Evolutionary conservation across 2,113 vertebrate species (phyloP).

Genomic region (Sarotherodon lohbergeri): DNA sequence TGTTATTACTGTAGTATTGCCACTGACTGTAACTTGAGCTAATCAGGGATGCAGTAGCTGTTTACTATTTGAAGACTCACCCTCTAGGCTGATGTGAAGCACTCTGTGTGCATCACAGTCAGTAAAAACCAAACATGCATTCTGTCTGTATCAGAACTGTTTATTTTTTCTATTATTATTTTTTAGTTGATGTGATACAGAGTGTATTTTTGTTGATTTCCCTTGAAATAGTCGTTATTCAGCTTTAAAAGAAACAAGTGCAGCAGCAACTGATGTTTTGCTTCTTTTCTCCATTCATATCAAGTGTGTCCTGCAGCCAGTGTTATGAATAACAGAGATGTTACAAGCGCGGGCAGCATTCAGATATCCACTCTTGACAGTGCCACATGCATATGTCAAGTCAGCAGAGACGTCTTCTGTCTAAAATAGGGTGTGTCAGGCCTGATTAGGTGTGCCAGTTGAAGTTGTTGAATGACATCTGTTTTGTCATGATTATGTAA

Average conservation of each 20-base stretch:
- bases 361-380: neutral
- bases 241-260: neutral
- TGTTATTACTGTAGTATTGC: neutral
- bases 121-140: neutral
- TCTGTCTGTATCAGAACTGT: neutral
- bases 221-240: neutral
- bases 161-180: neutral
- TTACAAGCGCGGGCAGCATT: neutral
- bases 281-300: neutral
- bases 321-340: neutral
- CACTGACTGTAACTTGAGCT: neutral
- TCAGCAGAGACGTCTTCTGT: neutral
- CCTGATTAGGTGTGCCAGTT: neutral
- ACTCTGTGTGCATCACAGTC: neutral
- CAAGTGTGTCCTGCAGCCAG: neutral
- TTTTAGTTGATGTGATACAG: neutral
- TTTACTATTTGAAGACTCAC: neutral
- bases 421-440: neutral
- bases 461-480: neutral
- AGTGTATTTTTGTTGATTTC: neutral
- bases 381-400: neutral
- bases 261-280: neutral
- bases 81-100: neutral
- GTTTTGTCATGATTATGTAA: neutral
- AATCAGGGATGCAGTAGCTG: neutral